phyloP scores from a whole-genome alignment of 1,140 invertebrate species.

The Bombus terrestris region DNA sequence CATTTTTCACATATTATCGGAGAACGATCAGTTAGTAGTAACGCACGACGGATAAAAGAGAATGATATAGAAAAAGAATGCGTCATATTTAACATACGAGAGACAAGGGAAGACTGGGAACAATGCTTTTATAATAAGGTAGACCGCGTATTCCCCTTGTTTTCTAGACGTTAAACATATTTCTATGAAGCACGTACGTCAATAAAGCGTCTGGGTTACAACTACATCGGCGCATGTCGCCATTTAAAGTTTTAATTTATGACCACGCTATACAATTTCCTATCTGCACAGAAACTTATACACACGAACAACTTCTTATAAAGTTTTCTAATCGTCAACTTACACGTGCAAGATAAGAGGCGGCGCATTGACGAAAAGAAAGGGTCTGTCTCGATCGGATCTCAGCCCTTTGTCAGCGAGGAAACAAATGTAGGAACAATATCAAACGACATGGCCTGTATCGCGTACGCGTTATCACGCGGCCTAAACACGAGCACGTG shows the following conservation, averaged over 20 bases:
- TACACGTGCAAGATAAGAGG: neutral
- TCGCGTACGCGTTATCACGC: conserved; percentile 1
- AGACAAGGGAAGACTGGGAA: neutral
- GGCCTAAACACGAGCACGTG: conserved; percentile 20
- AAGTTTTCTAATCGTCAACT: neutral
- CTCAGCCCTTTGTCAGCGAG: neutral
- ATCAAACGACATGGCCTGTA: neutral
- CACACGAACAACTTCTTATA: neutral
- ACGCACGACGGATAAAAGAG: neutral
- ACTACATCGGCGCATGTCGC: neutral
- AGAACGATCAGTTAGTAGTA: too few relatives aligned
- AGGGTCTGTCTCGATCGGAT: neutral
- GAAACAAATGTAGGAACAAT: neutral
- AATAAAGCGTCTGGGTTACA: neutral
- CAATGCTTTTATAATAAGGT: neutral
- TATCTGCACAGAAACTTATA: neutral
- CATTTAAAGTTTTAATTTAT: neutral
- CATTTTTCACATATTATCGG: too few relatives aligned
- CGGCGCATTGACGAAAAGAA: neutral
- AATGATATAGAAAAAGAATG: neutral
- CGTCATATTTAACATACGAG: neutral
- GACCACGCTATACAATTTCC: neutral
- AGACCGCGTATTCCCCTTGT: neutral
- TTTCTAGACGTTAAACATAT: too few relatives aligned
- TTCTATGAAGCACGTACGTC: neutral